Evolutionary conservation across 2,797 vertebrate genomes (phyloP), one percentile per base, ranked within the genome.

Genomic region (Chaenodraco wilsoni): DNA sequence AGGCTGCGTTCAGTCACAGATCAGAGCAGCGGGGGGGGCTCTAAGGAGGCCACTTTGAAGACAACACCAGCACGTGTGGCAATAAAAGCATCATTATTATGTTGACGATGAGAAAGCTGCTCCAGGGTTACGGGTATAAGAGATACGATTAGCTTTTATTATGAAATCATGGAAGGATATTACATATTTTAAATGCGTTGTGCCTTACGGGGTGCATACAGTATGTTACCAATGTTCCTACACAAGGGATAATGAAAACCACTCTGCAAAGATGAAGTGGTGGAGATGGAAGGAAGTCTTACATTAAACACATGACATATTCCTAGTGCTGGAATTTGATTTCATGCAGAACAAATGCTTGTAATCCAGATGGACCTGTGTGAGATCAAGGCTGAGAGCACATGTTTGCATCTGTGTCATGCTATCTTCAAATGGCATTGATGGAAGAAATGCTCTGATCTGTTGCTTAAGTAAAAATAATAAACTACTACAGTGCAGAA

Each of bases 1-100:
- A 64, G 21, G n/a, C 64, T 31, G 72, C 2, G 58, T 66, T 81
- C 87, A 84, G 87, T 89, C 85, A 87, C 66, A 89, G 87, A 88
- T 78, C 27, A 5, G 27, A 27, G 27, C 27, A 27, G 27, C 4
- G 27, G 27, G 27, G 27, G 27, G 27, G 4, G 5, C 27, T 27
- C 41, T 55, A 46, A 37, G 74, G 78, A 69, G 75, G 60, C 1
- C 2, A 16, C 56, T 69, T 58, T 76, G 7, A 66, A 70, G 17
- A 37, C 51, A 33, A 50, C 10, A 12, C 62, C 45, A 16, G 19
- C 17, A 5, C 13, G 56, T 61, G 55, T 54, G n/a, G 50, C 59
- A 62, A n/a, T 56, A 14, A 1, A 55, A 43, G 55, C 62, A 54
- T 70, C 68, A 72, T 52, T 13, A 64, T 49, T 13, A 66, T 17